Evolutionary conservation across 1,140 invertebrate species (phyloP).

Genomic region (Sycophaga agraensis): DNA sequence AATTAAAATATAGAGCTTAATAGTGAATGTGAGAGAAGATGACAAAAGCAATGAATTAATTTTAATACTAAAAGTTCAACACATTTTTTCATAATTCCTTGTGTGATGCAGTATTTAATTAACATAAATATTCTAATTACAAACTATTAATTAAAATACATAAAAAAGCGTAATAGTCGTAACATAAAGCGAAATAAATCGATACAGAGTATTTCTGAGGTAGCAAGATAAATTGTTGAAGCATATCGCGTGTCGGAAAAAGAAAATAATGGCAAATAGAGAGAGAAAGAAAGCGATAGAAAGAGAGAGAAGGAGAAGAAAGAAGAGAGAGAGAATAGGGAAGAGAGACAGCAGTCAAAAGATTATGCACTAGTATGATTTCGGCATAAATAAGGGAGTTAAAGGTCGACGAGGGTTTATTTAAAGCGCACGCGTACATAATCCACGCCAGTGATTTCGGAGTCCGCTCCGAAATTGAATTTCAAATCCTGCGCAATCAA

Average conservation of each 20-base stretch:
- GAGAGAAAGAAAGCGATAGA: neutral
- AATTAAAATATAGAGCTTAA: too few relatives aligned
- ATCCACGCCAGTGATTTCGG: conserved; percentile 14
- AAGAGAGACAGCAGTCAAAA: neutral
- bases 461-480: conserved; percentile 20
- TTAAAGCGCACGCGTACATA: conserved; percentile 11
- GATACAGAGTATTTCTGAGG: neutral
- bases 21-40: too few relatives aligned
- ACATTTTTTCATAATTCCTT: too few relatives aligned
- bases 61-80: too few relatives aligned
- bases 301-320: neutral
- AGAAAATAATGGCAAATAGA: too few relatives aligned
- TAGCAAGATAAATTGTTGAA: neutral
- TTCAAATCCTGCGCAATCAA: conserved; percentile 18
- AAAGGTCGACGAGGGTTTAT: neutral
- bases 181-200: neutral
- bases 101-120: too few relatives aligned
- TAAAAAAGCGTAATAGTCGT: too few relatives aligned
- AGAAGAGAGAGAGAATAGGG: too few relatives aligned
- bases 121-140: too few relatives aligned
- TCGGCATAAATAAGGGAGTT: conserved; percentile 8
- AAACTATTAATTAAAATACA: too few relatives aligned
- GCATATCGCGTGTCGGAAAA: too few relatives aligned
- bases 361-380: neutral
- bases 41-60: too few relatives aligned